phyloP scores from a whole-genome alignment of 2,888 invertebrate species.

The Allophyes oxyacanthae region DNA sequence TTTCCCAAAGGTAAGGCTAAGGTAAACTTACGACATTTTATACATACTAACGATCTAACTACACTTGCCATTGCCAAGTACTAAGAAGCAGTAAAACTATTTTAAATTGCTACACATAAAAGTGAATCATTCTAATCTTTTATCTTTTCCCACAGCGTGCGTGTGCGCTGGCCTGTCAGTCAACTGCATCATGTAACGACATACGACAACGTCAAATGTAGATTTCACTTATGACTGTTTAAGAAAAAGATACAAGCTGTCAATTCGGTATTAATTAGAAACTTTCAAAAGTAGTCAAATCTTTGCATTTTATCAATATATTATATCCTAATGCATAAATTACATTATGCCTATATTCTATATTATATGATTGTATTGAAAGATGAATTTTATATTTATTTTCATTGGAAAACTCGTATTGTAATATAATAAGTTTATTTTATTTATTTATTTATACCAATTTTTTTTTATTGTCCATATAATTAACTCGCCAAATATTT shows the following conservation, averaged over 20 bases:
- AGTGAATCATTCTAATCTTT: slow-evolving; percentile 33
- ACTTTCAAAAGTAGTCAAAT: slow-evolving; percentile 33
- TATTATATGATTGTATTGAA: too few relatives aligned
- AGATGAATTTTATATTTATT: too few relatives aligned
- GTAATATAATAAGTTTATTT: too few relatives aligned
- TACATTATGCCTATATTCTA: too few relatives aligned
- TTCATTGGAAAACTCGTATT: too few relatives aligned
- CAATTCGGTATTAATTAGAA: slow-evolving; percentile 18
- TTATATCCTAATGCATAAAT: background rate
- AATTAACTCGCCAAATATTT: too few relatives aligned
- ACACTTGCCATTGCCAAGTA: background rate
- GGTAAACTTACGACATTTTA: too few relatives aligned
- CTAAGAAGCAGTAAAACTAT: slow-evolving; percentile 5
- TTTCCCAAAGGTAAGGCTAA: too few relatives aligned
- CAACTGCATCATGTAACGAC: slow-evolving; percentile 14
- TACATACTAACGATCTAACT: too few relatives aligned
- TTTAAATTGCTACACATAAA: slow-evolving; percentile 8
- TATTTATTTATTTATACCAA: too few relatives aligned
- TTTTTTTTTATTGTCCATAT: too few relatives aligned
- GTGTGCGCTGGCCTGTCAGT: slow-evolving; percentile 33
- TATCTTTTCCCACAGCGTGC: slow-evolving; percentile 28
- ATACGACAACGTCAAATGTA: slow-evolving; percentile 10
- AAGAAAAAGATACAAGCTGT: slow-evolving; percentile 19
- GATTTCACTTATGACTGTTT: slow-evolving; percentile 20
- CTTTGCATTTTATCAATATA: slow-evolving; percentile 10